phyloP scores from a whole-genome alignment of 1,140 invertebrate genomes.

The Zaprionus africanus region DNA sequence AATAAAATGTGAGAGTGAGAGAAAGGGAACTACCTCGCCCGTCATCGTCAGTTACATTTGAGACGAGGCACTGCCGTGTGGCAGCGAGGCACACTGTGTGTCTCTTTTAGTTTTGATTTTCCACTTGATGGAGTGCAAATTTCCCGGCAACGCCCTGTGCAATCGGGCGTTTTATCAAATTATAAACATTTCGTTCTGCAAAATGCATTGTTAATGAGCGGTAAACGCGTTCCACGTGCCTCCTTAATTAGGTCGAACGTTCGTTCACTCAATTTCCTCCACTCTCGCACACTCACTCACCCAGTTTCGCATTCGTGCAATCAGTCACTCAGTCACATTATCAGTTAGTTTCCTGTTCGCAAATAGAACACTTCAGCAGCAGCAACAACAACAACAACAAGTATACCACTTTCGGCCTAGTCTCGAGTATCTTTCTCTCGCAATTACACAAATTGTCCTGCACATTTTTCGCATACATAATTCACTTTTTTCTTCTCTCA shows the following conservation, averaged over 20 bases:
- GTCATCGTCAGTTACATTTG: not conserved
- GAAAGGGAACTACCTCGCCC: not conserved
- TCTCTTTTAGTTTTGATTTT: slow-evolving; percentile 75
- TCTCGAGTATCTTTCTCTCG: slow-evolving; percentile 9
- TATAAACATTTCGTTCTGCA: slow-evolving; percentile 61
- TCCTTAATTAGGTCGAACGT: slow-evolving; percentile 67
- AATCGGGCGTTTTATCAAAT: slow-evolving; percentile 75
- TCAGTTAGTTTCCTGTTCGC: slow-evolving; percentile 9
- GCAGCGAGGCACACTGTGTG: slow-evolving; percentile 10
- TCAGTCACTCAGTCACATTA: slow-evolving; percentile 15
- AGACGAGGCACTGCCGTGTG: slow-evolving; percentile 2
- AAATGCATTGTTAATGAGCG: slow-evolving; percentile 74
- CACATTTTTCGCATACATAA: slow-evolving; percentile 45
- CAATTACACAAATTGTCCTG: slow-evolving; percentile 51
- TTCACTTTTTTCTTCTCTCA: slow-evolving; percentile 23
- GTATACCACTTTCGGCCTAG: not conserved
- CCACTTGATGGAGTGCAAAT: slow-evolving; percentile 81
- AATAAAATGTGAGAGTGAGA: not conserved
- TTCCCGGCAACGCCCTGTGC: slow-evolving; percentile 43
- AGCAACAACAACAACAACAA: not conserved
- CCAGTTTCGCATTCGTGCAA: slow-evolving; percentile 5
- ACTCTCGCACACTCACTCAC: not conserved
- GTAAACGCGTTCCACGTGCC: slow-evolving; percentile 35
- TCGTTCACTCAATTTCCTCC: not conserved
- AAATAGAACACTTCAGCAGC: not conserved